Evolutionary conservation across 1,140 invertebrate genomes (phyloP), one percentile per base, ranked within the genome.

Genomic region (Zaprionus inermis): DNA sequence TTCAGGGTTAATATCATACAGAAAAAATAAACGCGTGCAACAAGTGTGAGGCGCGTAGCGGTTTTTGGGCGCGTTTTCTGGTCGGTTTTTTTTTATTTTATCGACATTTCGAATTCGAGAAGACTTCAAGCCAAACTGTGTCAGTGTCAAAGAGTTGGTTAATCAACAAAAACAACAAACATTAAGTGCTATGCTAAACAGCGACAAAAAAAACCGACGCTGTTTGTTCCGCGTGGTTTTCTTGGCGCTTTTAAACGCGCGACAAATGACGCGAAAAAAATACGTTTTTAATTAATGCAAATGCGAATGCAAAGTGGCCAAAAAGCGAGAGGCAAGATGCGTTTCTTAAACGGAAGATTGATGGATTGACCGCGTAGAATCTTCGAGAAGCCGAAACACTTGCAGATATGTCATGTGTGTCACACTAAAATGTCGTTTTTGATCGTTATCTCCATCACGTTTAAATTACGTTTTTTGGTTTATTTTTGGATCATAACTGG

Each of bases 131-230:
- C 18, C 22, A 69, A 86, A 72, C 76, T 84, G 44, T 86, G 79
- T 88, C 76, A 86, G 51, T 77, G 79, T 69, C 69, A 69, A 73
- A 60, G 60, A 51, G 65, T 78, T 76, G 79, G 67, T 16, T 68
- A 71, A 61, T 69, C 63, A 71, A 68, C 51, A 57, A 55, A 52
- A 65, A 44, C 57, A 75, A 59, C 56, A 80, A 78, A 68, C 61
- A 78, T 72, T 46, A 78, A 86, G 83, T 88, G 76, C 79, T 86
- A 79, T 79, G 82, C 66, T 82, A 86, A 88, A 77, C 66, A 72
- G 63, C 49, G 36, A 44, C 49, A 78, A 78, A 51, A 58, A 78
- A 51, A 78, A 86, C 76, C 82, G 72, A 74, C 20, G 56, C 22
- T 69, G 52, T 64, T 72, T 75, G 65, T 85, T 81, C 71, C 78